These are phyloP conservation scores for Danio choprae DNA, from an alignment of 2,797 vertebrate genomes.

Conservation along the genomic window DNA sequence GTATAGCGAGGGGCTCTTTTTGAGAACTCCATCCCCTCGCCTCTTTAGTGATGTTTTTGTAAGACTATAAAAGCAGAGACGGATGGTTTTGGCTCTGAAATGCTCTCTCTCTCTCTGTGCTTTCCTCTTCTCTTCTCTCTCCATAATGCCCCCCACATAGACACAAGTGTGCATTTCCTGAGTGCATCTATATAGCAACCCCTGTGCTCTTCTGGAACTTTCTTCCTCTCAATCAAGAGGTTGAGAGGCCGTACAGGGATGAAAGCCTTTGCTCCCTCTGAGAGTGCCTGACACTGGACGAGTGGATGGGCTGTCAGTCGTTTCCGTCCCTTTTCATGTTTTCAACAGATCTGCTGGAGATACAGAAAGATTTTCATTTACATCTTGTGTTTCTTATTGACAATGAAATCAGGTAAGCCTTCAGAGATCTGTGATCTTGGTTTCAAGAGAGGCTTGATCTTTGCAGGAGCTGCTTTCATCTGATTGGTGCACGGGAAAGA, in stretches of 20 bases:
- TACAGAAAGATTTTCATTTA: constrained; percentile 52
- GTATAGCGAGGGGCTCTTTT: constrained; percentile 66
- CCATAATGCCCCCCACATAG: constrained; percentile 17
- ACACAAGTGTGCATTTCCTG: constrained; percentile 80
- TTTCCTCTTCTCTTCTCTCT: constrained; percentile 64
- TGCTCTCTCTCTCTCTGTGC: constrained; percentile 68
- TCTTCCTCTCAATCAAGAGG: constrained; percentile 78
- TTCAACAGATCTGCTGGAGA: constrained; percentile 73
- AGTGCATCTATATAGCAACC: constrained; percentile 72
- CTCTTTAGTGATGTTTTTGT: constrained; percentile 81
- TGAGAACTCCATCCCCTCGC: constrained; percentile 71
- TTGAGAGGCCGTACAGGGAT: constrained; percentile 71
- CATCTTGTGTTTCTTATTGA: constrained; percentile 36
- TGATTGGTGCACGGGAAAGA: constrained; percentile 14
- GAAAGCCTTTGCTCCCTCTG: constrained; percentile 73
- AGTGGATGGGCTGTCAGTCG: constrained; percentile 68
- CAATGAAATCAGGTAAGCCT: constrained; percentile 30
- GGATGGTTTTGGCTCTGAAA: constrained; percentile 81
- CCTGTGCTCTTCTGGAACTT: constrained; percentile 71
- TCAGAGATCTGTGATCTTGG: constrained; percentile 29
- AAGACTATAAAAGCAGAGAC: constrained; percentile 77
- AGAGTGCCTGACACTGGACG: constrained; percentile 65
- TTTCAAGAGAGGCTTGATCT: constrained; percentile 21
- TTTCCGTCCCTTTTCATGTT: constrained; percentile 74
- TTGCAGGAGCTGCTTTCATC: constrained; percentile 19